These are phyloP conservation scores for Phallusia fumigata DNA, from an alignment of 23 tunicate species.

Conservation along the genomic window DNA sequence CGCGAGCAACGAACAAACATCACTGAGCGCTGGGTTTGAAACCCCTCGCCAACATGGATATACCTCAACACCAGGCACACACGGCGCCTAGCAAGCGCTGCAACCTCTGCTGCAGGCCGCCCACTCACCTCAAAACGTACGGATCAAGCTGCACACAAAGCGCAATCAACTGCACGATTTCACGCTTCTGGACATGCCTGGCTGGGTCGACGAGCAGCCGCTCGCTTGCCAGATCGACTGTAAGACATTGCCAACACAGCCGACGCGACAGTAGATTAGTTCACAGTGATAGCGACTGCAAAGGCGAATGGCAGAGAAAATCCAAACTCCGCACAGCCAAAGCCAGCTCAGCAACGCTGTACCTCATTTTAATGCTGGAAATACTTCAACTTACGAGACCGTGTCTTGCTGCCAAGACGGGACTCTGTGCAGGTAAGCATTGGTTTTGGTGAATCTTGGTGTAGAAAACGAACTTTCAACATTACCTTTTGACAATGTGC, in stretches of 20 bases:
- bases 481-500: too few species aligned
- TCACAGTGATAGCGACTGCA: too few species aligned
- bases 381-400: neutral
- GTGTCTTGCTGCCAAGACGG: neutral
- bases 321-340: too few species aligned
- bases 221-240: too few species aligned
- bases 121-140: neutral
- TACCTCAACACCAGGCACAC: neutral
- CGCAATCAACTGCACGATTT: neutral
- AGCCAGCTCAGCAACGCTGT: neutral
- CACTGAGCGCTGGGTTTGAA: neutral
- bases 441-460: too few species aligned
- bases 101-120: neutral
- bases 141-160: neutral
- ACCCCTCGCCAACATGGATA: neutral
- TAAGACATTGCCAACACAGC: too few species aligned
- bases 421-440: neutral
- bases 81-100: neutral
- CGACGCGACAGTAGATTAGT: too few species aligned
- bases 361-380: slow-evolving; percentile 2
- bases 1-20: neutral
- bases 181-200: neutral
- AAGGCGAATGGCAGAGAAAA: too few species aligned
- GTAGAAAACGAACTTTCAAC: too few species aligned
- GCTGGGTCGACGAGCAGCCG: neutral